Base-by-base conservation (phyloP, 2,797 vertebrate species). In the Borostomias antarcticus region DNA sequence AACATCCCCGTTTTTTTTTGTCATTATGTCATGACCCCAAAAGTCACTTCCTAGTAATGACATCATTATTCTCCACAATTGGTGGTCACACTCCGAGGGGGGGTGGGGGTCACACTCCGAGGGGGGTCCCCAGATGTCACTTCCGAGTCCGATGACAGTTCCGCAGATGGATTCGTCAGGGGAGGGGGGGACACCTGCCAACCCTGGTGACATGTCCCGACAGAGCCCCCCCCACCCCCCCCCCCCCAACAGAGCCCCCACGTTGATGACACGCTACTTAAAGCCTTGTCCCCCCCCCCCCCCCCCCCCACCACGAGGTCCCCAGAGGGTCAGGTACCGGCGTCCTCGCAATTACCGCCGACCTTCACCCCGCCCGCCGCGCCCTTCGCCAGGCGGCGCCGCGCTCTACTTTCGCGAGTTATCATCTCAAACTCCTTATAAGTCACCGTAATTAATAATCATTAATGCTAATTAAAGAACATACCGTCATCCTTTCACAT, bases 401-500 rank as follows among this genome's bases (percentile, higher is more conserved):
- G 17, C 7, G 25, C 37, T 10, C 23, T 45, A 47, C 25, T 61
- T 47, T 28, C 10, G 19, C 10, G 25, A 19, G 13, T 19, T 47
- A n/a, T 29, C 6, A 17, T 23, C 3, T 25, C 13, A 25, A 58
- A 30, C 9, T 28, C 17, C 17, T 29, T 32, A 32, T 26, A 47
- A 47, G 58, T 48, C n/a, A 17, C n/a, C 3, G 37, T 40, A 47
- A 61, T 61, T 32, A 61, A 47, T 47, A 45, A 48, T 61, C 58
- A 47, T 48, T 61, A 61, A 29, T 13, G 21, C 58, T 61, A 30
- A 61, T 61, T 61, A 61, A 61, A 61, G 58, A 45, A 29, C 25
- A 29, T 47, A 47, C 30, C 40, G 47, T 61, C 47, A 47, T 61
- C 40, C n/a, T 61, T 48, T 26, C 9, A 7, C 47, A 47, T 61